Evolutionary conservation across 1,140 invertebrate species (phyloP).

Genomic region (Diachasmimorpha longicaudata): DNA sequence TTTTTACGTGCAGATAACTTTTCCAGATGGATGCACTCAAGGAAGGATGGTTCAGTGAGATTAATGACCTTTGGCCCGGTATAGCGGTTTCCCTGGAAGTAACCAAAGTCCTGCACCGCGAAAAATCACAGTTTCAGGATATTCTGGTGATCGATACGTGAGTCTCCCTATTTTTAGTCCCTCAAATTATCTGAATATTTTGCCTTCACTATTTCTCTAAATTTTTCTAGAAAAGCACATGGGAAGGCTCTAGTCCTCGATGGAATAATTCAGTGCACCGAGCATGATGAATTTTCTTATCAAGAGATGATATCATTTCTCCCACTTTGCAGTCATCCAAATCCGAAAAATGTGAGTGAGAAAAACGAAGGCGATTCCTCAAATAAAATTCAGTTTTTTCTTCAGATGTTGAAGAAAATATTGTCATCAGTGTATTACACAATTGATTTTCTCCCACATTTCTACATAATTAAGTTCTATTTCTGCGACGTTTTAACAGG

Average conservation of each 20-base stretch:
- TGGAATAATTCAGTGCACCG: slow-evolving; percentile 96
- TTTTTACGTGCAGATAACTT: neutral
- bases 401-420: no score
- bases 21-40: slow-evolving; percentile 69
- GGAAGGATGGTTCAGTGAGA: slow-evolving; percentile 91
- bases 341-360: slow-evolving; percentile 81
- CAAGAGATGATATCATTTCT: slow-evolving; percentile 98
- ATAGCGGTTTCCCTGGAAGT: slow-evolving; percentile 89
- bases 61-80: slow-evolving; percentile 89
- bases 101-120: slow-evolving; percentile 80
- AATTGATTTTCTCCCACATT: no score
- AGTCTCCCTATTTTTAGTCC: slow-evolving; percentile 52
- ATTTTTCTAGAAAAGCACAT: slow-evolving; percentile 75
- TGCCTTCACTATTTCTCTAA: no score
- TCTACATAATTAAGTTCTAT: neutral
- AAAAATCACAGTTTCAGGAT: slow-evolving; percentile 89
- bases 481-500: slow-evolving; percentile 53
- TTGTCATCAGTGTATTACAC: no score
- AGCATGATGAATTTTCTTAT: slow-evolving; percentile 96
- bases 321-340: slow-evolving; percentile 88
- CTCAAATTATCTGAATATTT: no score
- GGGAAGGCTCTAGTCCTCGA: slow-evolving; percentile 91
- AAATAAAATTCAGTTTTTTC: no score
- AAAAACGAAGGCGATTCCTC: no score
- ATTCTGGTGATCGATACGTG: slow-evolving; percentile 90